These are phyloP conservation scores for Progne subis DNA, from an alignment of 2,113 vertebrate species.

Conservation along the genomic window DNA sequence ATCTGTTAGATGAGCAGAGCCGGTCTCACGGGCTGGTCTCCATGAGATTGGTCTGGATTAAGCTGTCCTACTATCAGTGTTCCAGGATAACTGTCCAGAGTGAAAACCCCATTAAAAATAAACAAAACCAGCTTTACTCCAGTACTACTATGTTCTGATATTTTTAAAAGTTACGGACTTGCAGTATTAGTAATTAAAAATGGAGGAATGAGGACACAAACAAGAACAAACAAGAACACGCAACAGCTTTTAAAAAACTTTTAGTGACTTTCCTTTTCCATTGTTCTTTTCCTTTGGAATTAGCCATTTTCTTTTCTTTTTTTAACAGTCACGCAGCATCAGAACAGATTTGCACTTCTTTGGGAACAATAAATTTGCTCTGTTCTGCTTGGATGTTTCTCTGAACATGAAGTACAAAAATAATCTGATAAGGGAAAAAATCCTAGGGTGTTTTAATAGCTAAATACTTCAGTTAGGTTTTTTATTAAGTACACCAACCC, in stretches of 20 bases:
- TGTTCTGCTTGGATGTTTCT: background rate
- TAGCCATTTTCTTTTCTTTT: background rate
- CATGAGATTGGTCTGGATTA: background rate
- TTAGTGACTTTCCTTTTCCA: background rate
- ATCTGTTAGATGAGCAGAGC: background rate
- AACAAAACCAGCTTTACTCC: background rate
- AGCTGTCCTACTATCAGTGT: background rate
- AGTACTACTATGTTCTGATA: background rate
- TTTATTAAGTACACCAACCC: background rate
- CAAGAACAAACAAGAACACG: background rate
- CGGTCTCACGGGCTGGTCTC: fast-evolving
- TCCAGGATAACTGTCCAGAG: background rate
- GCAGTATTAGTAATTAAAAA: background rate
- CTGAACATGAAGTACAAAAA: background rate
- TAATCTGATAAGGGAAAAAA: background rate
- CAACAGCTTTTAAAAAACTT: background rate
- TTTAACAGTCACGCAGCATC: background rate
- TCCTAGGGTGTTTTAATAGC: background rate
- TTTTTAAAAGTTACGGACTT: background rate
- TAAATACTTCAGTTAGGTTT: background rate
- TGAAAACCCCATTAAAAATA: background rate
- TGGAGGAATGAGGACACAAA: background rate
- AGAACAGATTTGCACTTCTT: background rate
- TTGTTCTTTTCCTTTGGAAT: background rate
- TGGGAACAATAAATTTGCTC: background rate